Base-by-base conservation (phyloP, 2,888 invertebrate species). In the Drosophila niveifrons region DNA sequence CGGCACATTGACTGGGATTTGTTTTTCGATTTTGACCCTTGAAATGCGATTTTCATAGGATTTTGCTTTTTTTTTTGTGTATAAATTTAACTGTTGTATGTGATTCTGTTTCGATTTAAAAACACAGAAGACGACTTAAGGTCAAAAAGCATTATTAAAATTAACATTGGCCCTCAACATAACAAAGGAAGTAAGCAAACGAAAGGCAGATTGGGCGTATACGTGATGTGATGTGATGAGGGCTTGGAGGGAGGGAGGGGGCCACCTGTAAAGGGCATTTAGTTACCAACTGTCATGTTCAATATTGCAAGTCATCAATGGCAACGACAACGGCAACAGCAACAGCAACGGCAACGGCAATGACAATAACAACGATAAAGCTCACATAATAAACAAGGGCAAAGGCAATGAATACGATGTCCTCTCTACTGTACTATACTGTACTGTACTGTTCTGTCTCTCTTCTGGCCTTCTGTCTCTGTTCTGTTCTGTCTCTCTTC, bases 281-380 rank as follows among this genome's bases (percentile, higher is more conserved):
- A 72, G 59, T 50, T 75, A 63, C 75, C 72, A 66, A 81, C 70
- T 79, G 87, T 85, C 85, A 86, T 76, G 78, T 78, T 82, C 79
- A 76, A 88, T 87, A 86, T 80, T 75, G 84, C 85, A 79, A 78
- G 72, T 81, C 80, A 84, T 84, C 84, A 88, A 85, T 82, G 70
- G 67, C 65, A 78, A 66, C 56, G 64, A 66, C 66, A 71, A 55
- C 51, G 50, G 48, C 46, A 63, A 64, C 44, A 41, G 50, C 56
- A 62, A 62, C 72, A 80, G 80, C 75, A 81, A 76, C 72, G 61
- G 74, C 66, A 69, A 67, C 66, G 66, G 71, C 31, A 63, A 64
- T 46, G 66, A 71, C 31, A 63, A 64, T 46, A 46, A 55, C 57
- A 63, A 57, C 72, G 72, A 63, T 61, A 78, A 66, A 75, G 70